These are phyloP conservation scores for Caenorhabditis drosophilae DNA, from an alignment of 2,888 invertebrate genomes.

Conservation along the genomic window DNA sequence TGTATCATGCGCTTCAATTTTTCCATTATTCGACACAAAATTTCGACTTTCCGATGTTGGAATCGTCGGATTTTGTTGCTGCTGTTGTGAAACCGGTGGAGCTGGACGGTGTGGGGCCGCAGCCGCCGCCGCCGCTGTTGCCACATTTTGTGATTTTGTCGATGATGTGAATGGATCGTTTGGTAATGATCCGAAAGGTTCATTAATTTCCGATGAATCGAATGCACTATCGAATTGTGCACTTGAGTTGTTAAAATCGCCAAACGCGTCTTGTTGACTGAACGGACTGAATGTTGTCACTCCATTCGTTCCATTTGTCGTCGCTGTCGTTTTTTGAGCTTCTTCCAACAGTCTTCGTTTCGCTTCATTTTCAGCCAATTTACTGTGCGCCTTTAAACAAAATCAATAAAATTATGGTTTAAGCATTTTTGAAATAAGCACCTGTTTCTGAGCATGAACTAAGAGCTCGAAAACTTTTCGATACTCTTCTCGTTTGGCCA, in stretches of 20 bases:
- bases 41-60: constrained; percentile 9
- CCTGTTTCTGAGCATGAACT: constrained; percentile 35
- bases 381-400: constrained; percentile 6
- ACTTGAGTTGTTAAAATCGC: constrained; percentile 14
- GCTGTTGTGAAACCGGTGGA: no score
- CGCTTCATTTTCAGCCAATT: not conserved
- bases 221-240: constrained; percentile 14
- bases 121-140: no score
- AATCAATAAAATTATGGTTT: no score
- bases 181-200: constrained; percentile 16
- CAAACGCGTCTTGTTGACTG: constrained; percentile 17
- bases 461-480: constrained; percentile 31
- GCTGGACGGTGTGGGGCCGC: no score
- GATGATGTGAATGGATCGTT: constrained; percentile 2
- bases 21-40: constrained; percentile 3
- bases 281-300: constrained; percentile 2
- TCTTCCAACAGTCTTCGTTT: not conserved
- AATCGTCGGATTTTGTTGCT: constrained; percentile 6
- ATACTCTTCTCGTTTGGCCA: constrained; percentile 34
- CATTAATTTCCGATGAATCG: not conserved
- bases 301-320: constrained; percentile 2
- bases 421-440: constrained; percentile 10
- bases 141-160: not conserved
- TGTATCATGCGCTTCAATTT: constrained; percentile 69
- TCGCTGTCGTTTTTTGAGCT: not conserved